Evolutionary conservation across 2,797 vertebrate genomes (phyloP).

Genomic region (Staurois parvus): DNA sequence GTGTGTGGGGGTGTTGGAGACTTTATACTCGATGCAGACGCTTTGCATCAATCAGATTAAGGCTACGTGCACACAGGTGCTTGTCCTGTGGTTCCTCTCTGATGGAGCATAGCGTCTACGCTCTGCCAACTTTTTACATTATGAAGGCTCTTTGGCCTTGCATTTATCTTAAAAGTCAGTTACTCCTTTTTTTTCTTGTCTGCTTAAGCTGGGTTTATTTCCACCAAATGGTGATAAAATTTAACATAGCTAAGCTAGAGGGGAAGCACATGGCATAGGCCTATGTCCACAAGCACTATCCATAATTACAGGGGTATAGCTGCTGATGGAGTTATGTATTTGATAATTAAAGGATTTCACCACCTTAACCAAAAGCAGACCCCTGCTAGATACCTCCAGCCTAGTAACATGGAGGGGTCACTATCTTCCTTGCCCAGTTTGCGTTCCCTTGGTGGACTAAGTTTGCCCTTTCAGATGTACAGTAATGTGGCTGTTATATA

Average conservation of each 20-base stretch:
- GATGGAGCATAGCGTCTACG: not conserved
- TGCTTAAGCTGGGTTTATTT: not conserved
- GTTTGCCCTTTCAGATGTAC: not conserved
- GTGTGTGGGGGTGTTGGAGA: constrained; percentile 55
- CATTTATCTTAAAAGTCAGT: constrained; percentile 1
- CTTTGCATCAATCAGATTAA: constrained; percentile 20
- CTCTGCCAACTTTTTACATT: not conserved
- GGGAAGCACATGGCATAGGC: not conserved
- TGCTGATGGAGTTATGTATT: not conserved
- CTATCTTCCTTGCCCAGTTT: not conserved
- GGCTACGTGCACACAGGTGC: not conserved
- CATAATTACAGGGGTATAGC: not conserved
- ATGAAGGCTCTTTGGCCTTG: not conserved
- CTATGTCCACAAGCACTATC: not conserved
- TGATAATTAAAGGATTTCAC: not conserved
- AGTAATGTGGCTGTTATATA: not conserved
- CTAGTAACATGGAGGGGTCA: not conserved
- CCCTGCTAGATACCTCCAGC: not conserved
- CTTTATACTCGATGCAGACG: not conserved
- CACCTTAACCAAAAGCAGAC: not conserved
- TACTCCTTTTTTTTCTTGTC: not conserved
- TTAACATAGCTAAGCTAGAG: not conserved
- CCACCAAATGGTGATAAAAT: not conserved
- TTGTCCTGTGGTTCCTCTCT: constrained; percentile 4
- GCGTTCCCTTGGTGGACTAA: not conserved